Conservation (phyloP, 2,113 vertebrate species). For the Camelus bactrianus region DNA sequence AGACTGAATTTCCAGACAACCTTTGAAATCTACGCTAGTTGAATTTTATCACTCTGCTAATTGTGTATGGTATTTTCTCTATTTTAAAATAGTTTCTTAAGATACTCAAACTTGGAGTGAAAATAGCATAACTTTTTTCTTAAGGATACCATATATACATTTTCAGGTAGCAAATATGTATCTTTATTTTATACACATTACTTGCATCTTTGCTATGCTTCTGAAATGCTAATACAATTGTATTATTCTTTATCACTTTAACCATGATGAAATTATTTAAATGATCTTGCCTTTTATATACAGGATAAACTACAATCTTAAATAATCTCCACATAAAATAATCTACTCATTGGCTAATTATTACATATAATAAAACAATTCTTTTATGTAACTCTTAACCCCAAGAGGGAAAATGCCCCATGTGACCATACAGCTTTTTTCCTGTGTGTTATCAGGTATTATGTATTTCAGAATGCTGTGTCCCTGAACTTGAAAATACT, state of each 20-base stretch:
- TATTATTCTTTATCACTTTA: not conserved
- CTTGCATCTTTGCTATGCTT: not conserved
- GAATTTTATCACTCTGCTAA: not conserved
- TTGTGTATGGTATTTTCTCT: not conserved
- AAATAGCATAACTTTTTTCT: not conserved
- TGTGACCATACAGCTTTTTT: not conserved
- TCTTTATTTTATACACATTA: not conserved
- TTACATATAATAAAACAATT: not conserved
- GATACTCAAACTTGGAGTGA: not conserved
- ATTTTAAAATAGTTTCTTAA: not conserved
- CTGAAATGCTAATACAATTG: not conserved
- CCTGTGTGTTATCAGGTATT: not conserved
- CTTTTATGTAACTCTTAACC: not conserved
- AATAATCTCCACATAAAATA: not conserved
- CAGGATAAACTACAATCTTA: not conserved
- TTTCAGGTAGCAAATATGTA: not conserved
- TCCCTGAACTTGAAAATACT: not conserved
- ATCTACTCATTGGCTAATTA: not conserved
- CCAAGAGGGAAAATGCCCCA: not conserved
- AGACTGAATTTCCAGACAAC: slow-evolving; percentile 4
- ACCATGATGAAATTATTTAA: not conserved
- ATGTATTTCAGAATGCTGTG: not conserved
- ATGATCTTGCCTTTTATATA: not conserved
- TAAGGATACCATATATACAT: not conserved
- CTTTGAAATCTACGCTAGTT: not conserved